phyloP scores from a whole-genome alignment of 2,113 vertebrate species.

The Dolichotis patagonum region DNA sequence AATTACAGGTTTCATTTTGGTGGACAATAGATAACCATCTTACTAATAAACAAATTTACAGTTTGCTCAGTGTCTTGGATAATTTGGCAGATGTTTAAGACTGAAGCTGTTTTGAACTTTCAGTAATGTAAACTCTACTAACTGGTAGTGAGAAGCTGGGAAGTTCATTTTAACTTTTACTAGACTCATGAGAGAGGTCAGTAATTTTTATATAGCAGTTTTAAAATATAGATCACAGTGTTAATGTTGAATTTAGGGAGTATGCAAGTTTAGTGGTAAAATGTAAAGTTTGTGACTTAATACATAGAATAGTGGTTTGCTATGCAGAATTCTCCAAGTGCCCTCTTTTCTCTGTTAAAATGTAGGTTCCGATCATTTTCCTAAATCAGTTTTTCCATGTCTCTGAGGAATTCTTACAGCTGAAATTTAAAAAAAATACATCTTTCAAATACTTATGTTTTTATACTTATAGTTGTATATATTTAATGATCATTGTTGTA shows the following conservation, averaged over 20 bases:
- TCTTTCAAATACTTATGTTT: constrained; percentile 74
- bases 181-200: constrained; percentile 85
- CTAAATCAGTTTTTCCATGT: constrained; percentile 69
- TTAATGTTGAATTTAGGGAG: constrained; percentile 82
- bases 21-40: constrained; percentile 89
- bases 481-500: constrained; percentile 67
- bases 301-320: constrained; percentile 81
- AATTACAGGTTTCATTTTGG: constrained; percentile 88
- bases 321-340: constrained; percentile 71
- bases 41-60: constrained; percentile 97
- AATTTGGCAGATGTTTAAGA: constrained; percentile 87
- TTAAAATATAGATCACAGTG: constrained; percentile 84
- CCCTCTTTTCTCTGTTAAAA: constrained; percentile 83
- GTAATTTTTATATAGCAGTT: constrained; percentile 86
- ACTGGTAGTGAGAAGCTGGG: constrained; percentile 87
- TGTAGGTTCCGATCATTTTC: constrained; percentile 78
- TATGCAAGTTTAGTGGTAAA: constrained; percentile 80
- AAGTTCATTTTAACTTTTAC: constrained; percentile 87
- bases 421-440: constrained; percentile 71
- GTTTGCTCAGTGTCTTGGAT: constrained; percentile 94
- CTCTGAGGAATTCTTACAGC: constrained; percentile 70
- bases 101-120: constrained; percentile 92
- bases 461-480: constrained; percentile 78
- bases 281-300: constrained; percentile 78
- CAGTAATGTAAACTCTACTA: constrained; percentile 88